Conservation (phyloP, 2,113 vertebrate species). For the Athene cunicularia region DNA sequence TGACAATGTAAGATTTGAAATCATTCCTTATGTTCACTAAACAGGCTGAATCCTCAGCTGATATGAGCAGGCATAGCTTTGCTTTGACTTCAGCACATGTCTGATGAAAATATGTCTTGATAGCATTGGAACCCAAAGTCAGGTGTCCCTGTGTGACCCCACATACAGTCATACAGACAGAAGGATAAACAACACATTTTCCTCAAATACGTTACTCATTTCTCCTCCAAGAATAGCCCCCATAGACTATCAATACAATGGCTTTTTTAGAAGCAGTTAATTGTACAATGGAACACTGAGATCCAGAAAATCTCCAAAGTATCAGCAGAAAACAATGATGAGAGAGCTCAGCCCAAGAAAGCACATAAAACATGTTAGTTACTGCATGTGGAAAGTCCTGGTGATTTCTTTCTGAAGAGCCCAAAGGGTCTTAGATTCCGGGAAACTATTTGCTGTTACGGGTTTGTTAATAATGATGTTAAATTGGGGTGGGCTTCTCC, state of each 20-base stretch:
- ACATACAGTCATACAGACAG: not conserved
- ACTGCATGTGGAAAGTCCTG: slow-evolving; percentile 1
- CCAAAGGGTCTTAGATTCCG: not conserved
- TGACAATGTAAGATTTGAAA: not conserved
- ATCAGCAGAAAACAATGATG: slow-evolving; percentile 5
- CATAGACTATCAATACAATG: not conserved
- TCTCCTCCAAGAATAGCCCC: not conserved
- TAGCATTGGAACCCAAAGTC: not conserved
- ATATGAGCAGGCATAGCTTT: not conserved
- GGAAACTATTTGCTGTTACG: not conserved
- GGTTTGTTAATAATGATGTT: not conserved
- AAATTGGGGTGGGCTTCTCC: not conserved
- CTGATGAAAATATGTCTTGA: not conserved
- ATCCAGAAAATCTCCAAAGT: slow-evolving; percentile 22
- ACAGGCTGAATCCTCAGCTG: not conserved
- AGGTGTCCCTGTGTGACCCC: not conserved
- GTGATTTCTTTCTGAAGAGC: not conserved
- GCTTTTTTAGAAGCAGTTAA: not conserved
- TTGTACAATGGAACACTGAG: not conserved
- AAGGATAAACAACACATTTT: not conserved
- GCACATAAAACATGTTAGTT: not conserved
- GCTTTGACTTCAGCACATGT: not conserved
- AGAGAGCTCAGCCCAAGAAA: not conserved
- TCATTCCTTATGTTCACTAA: not conserved
- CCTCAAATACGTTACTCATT: not conserved